Base-by-base conservation (phyloP, 2,797 vertebrate species). In the Furcifer pardalis region DNA sequence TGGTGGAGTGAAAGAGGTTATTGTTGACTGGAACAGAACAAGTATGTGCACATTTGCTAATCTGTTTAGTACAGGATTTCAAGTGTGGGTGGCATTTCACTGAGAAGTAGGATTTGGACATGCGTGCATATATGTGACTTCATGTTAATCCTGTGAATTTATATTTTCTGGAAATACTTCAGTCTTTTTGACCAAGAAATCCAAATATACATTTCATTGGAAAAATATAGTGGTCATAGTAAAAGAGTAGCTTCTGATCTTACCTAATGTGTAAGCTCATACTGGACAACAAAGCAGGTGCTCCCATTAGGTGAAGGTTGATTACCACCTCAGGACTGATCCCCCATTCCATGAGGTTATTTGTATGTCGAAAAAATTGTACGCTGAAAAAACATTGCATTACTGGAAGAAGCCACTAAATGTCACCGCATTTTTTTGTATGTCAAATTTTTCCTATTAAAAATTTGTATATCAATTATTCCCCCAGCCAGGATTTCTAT, bases 1-100 rank as follows among this genome's bases (percentile, higher is more conserved):
- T 90, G 89, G 93, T 87, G 82, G 93, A 86, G 92, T 98, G 97
- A 99, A 98, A 97, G 97, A 97, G 94, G 63, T 96, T 96, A 97
- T 98, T 98, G 98, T 98, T 95, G 97, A 32, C 82, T 23, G 56
- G 94, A 86, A 91, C 90, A 93, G 91, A 62, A 25, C 72, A 84
- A 88, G 90, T 93, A 91, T 90, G 85, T 93, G 91, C 89, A 87
- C 89, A 88, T 92, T 44, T 1, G 86, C 86, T 93, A 84, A 92
- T 94, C 92, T 91, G 88, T 91, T 89, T 88, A 91, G 90, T 91
- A 81, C 90, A 91, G 94, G 92, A 92, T 95, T 95, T 94, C 88
- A 83, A 89, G 89, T 93, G 94, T 96, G 94, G 95, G 94, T 91
- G 87, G 86, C 90, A 89, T 81, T 73, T 71, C 46, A 85, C 86